A percentile compares a stretch with the other conserved stretches of the same genome.
These are phyloP conservation scores for Idaea aversata DNA, from an alignment of 2,888 invertebrate genomes.

Conservation along the genomic window DNA sequence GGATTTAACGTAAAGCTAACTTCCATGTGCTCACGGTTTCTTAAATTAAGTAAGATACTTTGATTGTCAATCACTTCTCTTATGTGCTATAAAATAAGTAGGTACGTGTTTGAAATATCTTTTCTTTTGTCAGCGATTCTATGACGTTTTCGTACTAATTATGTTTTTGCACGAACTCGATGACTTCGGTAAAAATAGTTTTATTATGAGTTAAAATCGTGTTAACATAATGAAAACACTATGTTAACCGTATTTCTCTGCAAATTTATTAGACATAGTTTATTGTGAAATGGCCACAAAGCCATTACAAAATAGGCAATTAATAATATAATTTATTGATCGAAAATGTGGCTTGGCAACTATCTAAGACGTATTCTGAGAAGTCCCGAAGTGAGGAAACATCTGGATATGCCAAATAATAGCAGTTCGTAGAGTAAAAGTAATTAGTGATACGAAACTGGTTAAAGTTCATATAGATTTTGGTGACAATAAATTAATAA, in stretches of 20 bases:
- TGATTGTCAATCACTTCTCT: neutral
- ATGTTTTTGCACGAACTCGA: no score
- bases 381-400: neutral
- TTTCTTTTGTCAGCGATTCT: neutral
- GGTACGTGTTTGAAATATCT: neutral
- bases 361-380: neutral
- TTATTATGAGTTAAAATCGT: neutral
- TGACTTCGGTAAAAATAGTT: no score
- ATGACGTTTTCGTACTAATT: no score
- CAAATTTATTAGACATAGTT: neutral
- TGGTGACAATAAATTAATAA: constrained; percentile 15
- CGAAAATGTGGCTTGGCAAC: neutral
- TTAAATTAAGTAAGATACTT: neutral
- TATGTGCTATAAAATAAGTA: neutral
- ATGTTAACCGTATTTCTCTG: neutral
- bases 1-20: neutral
- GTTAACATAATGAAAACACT: neutral
- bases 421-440: neutral
- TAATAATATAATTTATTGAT: neutral
- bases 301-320: neutral
- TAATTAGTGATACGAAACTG: neutral
- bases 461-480: constrained; percentile 16
- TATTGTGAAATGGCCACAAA: neutral
- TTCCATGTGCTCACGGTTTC: neutral
- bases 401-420: constrained; percentile 3